Base-by-base conservation (phyloP, 2,888 invertebrate species). In the Caenorhabditis wallacei region DNA sequence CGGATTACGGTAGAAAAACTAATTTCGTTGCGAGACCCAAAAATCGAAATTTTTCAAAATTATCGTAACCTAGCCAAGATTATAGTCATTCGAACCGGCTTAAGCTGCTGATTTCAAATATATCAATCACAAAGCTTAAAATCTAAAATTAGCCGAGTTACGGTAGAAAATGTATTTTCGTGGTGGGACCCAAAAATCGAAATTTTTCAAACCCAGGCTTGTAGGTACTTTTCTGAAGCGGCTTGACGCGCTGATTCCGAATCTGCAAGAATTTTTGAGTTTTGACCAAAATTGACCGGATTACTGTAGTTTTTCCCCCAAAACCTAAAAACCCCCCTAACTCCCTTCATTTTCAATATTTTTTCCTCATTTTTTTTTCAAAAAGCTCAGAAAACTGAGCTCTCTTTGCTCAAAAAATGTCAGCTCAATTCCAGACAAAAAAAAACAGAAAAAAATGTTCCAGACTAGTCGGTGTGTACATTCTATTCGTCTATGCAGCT, bases 381-480 rank as follows among this genome's bases (percentile, higher is more conserved):
- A 35, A 35, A 35, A 7, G 35, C 10, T 35, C 35, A 35, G 35
- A 35, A 35, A 35, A 35, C 5, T 35, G 5, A 35, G 35, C 5
- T 35, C 4, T 35, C 35, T 35, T 35, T 35, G 35, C 10, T 10
- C 10, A 10, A 35, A 35, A 35, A 35, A 7, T 35, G 4, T 35
- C 35, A 35, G n/a, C n/a, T n/a, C n/a, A 35, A 35, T 35, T 35
- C 10, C 10, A 7, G 35, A 35, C 5, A 35, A 35, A 35, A 35
- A 35, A 35, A 35, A 35, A 35, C 35, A 35, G 10, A 7, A 35
- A 4, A 35, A 40, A 40, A 40, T 13, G 30, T 75, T 87, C 66
- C 82, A 87, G 87, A 10, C 43, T 85, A 13, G 79, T 87, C 30
- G 84, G 56, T 18, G 56, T 84, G 2, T 85, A 80, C 69, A 87